phyloP scores from a whole-genome alignment of 1,140 invertebrate genomes.

The Parasteatoda tepidariorum region DNA sequence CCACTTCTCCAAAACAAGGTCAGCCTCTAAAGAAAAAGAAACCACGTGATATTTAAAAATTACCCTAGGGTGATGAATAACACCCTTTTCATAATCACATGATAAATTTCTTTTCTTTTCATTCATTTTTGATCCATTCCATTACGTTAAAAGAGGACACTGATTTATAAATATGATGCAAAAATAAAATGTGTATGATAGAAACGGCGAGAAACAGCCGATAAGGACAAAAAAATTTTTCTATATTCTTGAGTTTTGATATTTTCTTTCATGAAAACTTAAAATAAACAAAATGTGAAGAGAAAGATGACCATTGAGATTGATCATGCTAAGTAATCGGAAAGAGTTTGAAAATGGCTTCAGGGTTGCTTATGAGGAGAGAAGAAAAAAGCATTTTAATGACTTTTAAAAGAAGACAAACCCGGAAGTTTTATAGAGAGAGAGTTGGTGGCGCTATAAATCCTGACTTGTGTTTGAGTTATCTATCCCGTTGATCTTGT shows the following conservation, averaged over 20 bases:
- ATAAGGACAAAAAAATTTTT: too few relatives aligned
- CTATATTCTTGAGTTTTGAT: too few relatives aligned
- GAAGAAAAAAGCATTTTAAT: constrained; percentile 20
- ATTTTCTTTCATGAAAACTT: too few relatives aligned
- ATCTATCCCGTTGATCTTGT: neutral
- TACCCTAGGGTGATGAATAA: constrained; percentile 11
- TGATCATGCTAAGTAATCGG: constrained; percentile 1
- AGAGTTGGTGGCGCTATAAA: neutral
- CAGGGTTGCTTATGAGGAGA: neutral
- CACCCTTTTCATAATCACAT: constrained; percentile 47
- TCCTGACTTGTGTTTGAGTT: neutral
- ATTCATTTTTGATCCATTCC: neutral
- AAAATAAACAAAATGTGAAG: constrained; percentile 1
- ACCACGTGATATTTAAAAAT: neutral
- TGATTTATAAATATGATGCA: neutral
- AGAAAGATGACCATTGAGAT: neutral
- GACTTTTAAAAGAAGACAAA: neutral
- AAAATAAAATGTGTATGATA: neutral
- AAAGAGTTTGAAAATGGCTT: too few relatives aligned
- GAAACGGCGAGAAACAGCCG: too few relatives aligned
- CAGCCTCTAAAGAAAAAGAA: neutral
- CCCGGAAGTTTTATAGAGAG: neutral
- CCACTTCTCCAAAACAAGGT: constrained; percentile 40
- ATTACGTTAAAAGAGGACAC: neutral
- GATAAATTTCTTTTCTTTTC: too few relatives aligned